phyloP scores from a whole-genome alignment of 2,888 invertebrate species.

The Hemistola chrysoprasaria region DNA sequence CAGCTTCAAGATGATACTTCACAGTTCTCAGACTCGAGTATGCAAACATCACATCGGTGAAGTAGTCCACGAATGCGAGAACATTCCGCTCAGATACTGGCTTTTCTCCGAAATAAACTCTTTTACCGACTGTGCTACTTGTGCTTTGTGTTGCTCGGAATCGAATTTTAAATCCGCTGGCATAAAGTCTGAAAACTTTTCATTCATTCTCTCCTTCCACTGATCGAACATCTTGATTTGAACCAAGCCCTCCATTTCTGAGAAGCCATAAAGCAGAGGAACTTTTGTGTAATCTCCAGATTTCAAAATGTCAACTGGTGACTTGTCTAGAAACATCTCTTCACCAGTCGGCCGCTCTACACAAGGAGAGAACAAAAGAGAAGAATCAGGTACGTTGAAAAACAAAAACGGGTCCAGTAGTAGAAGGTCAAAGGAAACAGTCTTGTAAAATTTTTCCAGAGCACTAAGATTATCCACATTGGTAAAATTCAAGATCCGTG shows the following conservation, averaged over 20 bases:
- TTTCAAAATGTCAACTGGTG: constrained; percentile 36
- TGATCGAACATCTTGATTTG: constrained; percentile 26
- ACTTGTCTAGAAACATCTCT: constrained; percentile 32
- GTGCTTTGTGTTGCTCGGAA: constrained; percentile 26
- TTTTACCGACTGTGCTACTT: constrained; percentile 30
- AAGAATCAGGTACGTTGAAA: constrained; percentile 12
- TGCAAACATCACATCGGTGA: constrained; percentile 49
- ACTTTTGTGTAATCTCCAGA: constrained; percentile 30
- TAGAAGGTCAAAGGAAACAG: constrained; percentile 34
- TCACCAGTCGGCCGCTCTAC: constrained; percentile 1
- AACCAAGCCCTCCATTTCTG: constrained; percentile 41
- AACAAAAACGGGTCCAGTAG: constrained; percentile 27
- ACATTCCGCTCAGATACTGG: constrained; percentile 27
- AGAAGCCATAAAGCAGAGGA: constrained; percentile 30
- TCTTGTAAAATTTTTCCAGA: constrained; percentile 49
- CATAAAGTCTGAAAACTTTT: constrained; percentile 38
- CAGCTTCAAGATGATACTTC: constrained; percentile 35
- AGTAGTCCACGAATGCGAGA: constrained; percentile 34
- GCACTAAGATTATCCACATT: constrained; percentile 40
- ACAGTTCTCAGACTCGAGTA: constrained; percentile 31
- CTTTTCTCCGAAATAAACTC: constrained; percentile 40
- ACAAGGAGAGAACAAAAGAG: constrained; percentile 5
- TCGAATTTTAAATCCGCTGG: constrained; percentile 35
- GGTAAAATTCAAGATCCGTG: constrained; percentile 33
- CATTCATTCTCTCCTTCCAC: constrained; percentile 35